Evolutionary conservation across 1,140 invertebrate species (phyloP).

Genomic region (Bathynomus jamesi): DNA sequence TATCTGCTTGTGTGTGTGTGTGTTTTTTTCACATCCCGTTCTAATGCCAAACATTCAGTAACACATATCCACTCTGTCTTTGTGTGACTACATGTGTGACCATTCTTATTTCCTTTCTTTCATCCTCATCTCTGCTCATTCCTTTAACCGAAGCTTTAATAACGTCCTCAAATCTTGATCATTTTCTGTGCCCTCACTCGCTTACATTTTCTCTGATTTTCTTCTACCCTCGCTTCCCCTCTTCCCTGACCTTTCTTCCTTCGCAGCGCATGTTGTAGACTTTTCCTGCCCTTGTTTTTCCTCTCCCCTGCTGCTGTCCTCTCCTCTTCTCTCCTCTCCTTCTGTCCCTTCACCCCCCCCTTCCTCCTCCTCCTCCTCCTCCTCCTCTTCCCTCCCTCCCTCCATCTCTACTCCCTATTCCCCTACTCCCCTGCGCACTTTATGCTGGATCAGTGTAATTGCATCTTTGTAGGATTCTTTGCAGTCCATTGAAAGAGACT

Average conservation of each 20-base stretch:
- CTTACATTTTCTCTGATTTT: neutral
- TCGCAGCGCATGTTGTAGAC: neutral
- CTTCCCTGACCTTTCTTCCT: neutral
- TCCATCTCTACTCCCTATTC: no score
- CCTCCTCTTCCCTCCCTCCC: no score
- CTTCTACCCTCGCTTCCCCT: neutral
- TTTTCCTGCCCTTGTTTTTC: neutral
- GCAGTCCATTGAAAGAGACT: neutral
- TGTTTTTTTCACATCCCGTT: no score
- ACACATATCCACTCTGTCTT: no score
- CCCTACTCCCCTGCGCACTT: neutral
- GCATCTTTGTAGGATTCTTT: neutral
- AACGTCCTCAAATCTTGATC: no score
- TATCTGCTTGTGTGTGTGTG: no score
- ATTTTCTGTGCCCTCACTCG: neutral
- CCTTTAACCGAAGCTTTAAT: no score
- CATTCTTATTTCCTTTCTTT: no score
- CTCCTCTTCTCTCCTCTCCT: neutral
- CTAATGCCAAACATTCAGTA: no score
- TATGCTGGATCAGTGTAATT: neutral
- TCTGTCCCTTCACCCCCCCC: neutral
- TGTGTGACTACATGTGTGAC: no score
- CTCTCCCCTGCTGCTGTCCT: neutral
- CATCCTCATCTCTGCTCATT: no score
- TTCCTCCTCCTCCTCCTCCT: neutral